phyloP scores from a whole-genome alignment of 2,113 vertebrate genomes.

The Lophochroa leadbeateri region DNA sequence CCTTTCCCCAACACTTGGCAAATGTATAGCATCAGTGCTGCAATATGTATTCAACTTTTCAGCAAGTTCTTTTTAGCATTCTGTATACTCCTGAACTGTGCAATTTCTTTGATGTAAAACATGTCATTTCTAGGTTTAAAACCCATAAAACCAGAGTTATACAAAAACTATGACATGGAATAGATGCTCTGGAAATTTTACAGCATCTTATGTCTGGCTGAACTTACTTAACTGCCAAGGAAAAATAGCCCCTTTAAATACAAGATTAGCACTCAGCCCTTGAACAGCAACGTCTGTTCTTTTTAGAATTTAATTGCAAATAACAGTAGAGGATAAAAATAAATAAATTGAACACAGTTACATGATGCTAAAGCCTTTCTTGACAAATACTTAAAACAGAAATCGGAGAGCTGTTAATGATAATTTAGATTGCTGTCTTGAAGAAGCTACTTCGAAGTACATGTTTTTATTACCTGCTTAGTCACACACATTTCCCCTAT shows the following conservation, averaged over 20 bases:
- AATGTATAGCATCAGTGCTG: background rate
- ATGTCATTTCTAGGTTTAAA: slow-evolving; percentile 2
- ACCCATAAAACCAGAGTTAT: background rate
- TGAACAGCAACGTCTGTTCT: background rate
- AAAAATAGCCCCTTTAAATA: slow-evolving; percentile 10
- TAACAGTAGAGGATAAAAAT: slow-evolving; percentile 39
- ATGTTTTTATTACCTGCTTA: slow-evolving; percentile 8
- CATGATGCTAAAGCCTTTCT: slow-evolving; percentile 20
- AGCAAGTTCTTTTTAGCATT: background rate
- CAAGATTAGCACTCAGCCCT: slow-evolving; percentile 25
- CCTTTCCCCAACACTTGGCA: background rate
- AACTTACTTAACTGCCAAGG: background rate
- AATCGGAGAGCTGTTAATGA: slow-evolving; percentile 7
- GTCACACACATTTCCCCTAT: slow-evolving; percentile 8
- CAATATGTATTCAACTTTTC: background rate
- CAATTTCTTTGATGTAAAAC: slow-evolving; percentile 8
- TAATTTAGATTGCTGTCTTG: slow-evolving; percentile 25
- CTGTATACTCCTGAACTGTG: background rate
- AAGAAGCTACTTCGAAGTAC: background rate
- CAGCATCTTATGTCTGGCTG: background rate
- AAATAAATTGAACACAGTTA: slow-evolving; percentile 41
- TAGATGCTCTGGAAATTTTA: slow-evolving; percentile 16
- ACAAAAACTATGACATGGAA: background rate
- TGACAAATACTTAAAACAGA: slow-evolving; percentile 33
- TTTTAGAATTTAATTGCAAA: slow-evolving; percentile 31